These are phyloP conservation scores for Eupithecia dodoneata DNA, from an alignment of 2,888 invertebrate species.

Conservation along the genomic window DNA sequence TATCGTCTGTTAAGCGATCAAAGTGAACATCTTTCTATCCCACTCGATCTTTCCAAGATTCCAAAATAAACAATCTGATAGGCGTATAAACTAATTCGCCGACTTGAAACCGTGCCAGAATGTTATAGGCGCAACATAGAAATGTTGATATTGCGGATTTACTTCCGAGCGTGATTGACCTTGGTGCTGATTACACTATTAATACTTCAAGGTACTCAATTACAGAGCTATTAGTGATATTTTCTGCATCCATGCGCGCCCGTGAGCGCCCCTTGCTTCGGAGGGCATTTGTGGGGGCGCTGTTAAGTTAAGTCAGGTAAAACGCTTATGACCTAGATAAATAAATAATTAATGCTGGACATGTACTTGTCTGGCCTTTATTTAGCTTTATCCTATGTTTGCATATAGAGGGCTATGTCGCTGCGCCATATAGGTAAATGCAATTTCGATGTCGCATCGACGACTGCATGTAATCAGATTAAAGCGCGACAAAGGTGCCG, in stretches of 20 bases:
- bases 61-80: conserved; percentile 23
- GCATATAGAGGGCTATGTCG: background rate
- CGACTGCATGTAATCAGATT: background rate
- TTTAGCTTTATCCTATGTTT: background rate
- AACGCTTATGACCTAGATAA: background rate
- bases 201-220: conserved; percentile 11
- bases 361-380: background rate
- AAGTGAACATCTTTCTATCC: conserved; percentile 3
- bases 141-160: conserved; percentile 26
- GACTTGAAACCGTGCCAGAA: conserved; percentile 31
- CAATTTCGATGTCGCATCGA: background rate
- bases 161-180: conserved; percentile 21
- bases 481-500: background rate
- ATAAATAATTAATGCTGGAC: background rate
- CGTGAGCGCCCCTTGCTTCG: conserved; percentile 2
- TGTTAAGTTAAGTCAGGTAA: conserved; percentile 4
- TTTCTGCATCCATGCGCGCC: conserved; percentile 2
- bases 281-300: background rate
- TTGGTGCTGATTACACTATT: conserved; percentile 21
- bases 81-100: conserved; percentile 19
- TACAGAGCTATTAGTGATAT: conserved; percentile 2
- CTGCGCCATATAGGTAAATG: background rate
- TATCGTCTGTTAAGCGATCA: conserved; percentile 11
- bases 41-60: background rate
- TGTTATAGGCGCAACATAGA: conserved; percentile 12